Conservation (phyloP, 2,113 vertebrate genomes). For the Anseranas semipalmata region DNA sequence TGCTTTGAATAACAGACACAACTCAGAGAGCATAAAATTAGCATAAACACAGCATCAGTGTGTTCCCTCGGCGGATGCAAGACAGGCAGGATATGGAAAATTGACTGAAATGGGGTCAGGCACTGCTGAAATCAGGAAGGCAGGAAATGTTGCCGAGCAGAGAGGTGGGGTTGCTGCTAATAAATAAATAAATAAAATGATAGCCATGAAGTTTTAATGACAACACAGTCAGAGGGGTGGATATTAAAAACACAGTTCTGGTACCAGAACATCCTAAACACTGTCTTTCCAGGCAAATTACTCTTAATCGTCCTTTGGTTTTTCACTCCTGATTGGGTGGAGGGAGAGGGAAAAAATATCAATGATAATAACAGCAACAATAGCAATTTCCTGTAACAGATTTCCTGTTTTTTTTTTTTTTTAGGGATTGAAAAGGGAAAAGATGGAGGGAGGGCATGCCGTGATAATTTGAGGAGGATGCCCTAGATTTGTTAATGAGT, state of each 20-base stretch:
- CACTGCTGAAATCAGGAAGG: conserved; percentile 76
- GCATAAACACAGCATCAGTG: conserved; percentile 84
- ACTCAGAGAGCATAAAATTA: conserved; percentile 91
- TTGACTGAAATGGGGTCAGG: conserved; percentile 85
- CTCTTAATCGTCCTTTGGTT: conserved; percentile 53
- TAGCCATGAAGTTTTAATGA: conserved; percentile 73
- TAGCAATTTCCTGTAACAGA: conserved; percentile 34
- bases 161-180: conserved; percentile 57
- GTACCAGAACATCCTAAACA: neutral
- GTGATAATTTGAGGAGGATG: conserved; percentile 50
- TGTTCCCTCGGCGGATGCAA: conserved; percentile 78
- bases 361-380: conserved; percentile 56
- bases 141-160: conserved; percentile 58
- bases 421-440: neutral
- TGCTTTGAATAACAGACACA: conserved; percentile 91
- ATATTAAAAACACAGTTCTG: conserved; percentile 45
- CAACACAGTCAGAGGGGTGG: conserved; percentile 32
- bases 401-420: conserved; percentile 35
- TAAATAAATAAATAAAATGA: conserved; percentile 11
- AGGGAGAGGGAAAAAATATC: conserved; percentile 33
- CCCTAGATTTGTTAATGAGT: conserved; percentile 15
- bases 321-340: conserved; percentile 36
- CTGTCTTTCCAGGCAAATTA: conserved; percentile 64
- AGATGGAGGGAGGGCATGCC: neutral
- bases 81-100: conserved; percentile 84